Evolutionary conservation across 2,888 invertebrate species (phyloP).

Genomic region (Pedicia rivosa): DNA sequence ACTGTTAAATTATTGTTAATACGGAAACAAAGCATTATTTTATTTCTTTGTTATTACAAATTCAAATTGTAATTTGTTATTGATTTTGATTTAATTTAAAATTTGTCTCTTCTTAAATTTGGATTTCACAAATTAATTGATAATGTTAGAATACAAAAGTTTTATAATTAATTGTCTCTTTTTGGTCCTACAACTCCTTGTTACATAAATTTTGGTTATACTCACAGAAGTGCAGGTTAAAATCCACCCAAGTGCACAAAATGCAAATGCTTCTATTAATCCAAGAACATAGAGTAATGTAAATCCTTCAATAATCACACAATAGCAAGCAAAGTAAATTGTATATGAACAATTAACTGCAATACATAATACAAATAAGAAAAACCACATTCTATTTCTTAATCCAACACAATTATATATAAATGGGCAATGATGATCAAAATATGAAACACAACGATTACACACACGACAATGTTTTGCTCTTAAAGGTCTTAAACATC

Average conservation of each 20-base stretch:
- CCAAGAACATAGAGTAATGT: slow-evolving; percentile 74
- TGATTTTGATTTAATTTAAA: too few species aligned
- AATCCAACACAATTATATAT: slow-evolving; percentile 90
- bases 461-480: slow-evolving; percentile 88
- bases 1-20: too few species aligned
- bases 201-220: slow-evolving; percentile 10
- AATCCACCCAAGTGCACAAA: slow-evolving; percentile 75
- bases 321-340: slow-evolving; percentile 75
- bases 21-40: too few species aligned
- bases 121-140: too few species aligned
- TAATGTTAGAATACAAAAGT: neutral
- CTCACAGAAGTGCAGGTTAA: slow-evolving; percentile 76
- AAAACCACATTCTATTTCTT: slow-evolving; percentile 86
- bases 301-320: slow-evolving; percentile 70
- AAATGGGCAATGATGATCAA: slow-evolving; percentile 92
- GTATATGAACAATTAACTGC: slow-evolving; percentile 78
- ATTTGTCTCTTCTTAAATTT: too few species aligned
- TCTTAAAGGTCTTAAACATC: slow-evolving; percentile 69
- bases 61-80: too few species aligned
- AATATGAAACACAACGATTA: slow-evolving; percentile 75
- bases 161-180: too few species aligned
- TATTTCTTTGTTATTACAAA: too few species aligned
- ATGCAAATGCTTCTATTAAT: slow-evolving; percentile 64
- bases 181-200: too few species aligned
- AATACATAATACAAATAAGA: slow-evolving; percentile 72